Evolutionary conservation across 2,888 invertebrate species (phyloP), one percentile per base, ranked within the genome.

Genomic region (Drosophila greeni): DNA sequence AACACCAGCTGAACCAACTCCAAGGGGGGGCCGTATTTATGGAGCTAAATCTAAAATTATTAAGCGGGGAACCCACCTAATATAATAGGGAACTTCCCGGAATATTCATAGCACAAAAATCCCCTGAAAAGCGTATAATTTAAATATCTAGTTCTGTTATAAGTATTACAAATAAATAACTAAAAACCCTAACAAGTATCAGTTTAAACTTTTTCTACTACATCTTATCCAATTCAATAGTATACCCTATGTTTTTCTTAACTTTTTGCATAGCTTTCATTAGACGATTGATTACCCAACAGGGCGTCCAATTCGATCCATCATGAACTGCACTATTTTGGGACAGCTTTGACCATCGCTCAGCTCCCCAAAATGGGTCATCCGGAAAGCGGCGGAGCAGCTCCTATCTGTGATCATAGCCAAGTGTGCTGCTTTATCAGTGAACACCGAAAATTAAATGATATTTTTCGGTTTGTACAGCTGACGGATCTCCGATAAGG

Each of bases 391-490:
- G 7, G 7, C 7, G 55, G 9, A 52, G 26, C 55, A 12, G 18
- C 11, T 5, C 49, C 52, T 62, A 62, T 65, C 62, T 49, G 49
- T 42, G 62, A 62, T 62, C 62, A 23, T 20, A 47, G 34, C 33
- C 31, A 31, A 65, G 61, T 43, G 23, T 51, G 65, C 26, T 47
- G 57, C 58, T 61, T 75, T 76, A 76, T 76, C 76, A 61, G 39
- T 18, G 40, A 57, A 71, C 65, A 65, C 67, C 72, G 58, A 57
- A 76, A 74, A 71, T 71, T 68, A 68, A 76, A 64, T 69, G 77
- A 76, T 82, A 76, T 74, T 80, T 59, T 74, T 43, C 71, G 77
- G 72, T 64, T 82, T 76, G 82, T 71, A 65, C 76, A 77, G 83
- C 76, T 77, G 83, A 83, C 74, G 71, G 34, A 20, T 33, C 48